These are phyloP conservation scores for Blera fallax DNA, from an alignment of 2,888 invertebrate genomes.

Conservation along the genomic window DNA sequence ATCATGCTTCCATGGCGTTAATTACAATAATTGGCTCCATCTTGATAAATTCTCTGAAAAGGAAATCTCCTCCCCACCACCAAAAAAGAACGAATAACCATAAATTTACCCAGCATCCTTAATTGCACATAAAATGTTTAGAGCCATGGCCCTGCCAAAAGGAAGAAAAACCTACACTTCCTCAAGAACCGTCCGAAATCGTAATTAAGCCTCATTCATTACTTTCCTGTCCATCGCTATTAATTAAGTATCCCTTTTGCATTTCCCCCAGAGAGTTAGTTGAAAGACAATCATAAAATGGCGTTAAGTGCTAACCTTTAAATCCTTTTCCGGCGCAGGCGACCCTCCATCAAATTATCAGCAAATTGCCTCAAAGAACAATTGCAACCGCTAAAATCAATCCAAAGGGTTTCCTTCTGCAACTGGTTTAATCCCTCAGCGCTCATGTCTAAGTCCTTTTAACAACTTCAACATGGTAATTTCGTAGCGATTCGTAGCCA, in stretches of 20 bases:
- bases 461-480: constrained; percentile 57
- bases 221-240: constrained; percentile 41
- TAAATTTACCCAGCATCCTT: constrained; percentile 30
- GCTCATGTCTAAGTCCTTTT: constrained; percentile 41
- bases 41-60: constrained; percentile 32
- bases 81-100: not conserved
- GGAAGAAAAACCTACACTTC: not conserved
- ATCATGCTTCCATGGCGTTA: constrained; percentile 32
- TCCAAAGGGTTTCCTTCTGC: constrained; percentile 38
- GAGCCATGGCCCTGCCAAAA: not conserved
- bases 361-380: constrained; percentile 64
- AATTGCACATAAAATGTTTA: constrained; percentile 53
- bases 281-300: constrained; percentile 40
- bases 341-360: constrained; percentile 58
- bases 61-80: not conserved
- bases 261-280: constrained; percentile 2
- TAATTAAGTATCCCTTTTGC: constrained; percentile 49
- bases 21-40: constrained; percentile 52
- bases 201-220: constrained; percentile 59
- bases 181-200: constrained; percentile 3
- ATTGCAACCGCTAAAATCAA: constrained; percentile 69
- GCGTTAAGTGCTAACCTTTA: constrained; percentile 59
- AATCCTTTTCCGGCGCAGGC: constrained; percentile 5
- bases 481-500: constrained; percentile 15
- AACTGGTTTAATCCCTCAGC: not conserved